Evolutionary conservation across 2,888 invertebrate genomes (phyloP).

Genomic region (Rhodophaea formosa): DNA sequence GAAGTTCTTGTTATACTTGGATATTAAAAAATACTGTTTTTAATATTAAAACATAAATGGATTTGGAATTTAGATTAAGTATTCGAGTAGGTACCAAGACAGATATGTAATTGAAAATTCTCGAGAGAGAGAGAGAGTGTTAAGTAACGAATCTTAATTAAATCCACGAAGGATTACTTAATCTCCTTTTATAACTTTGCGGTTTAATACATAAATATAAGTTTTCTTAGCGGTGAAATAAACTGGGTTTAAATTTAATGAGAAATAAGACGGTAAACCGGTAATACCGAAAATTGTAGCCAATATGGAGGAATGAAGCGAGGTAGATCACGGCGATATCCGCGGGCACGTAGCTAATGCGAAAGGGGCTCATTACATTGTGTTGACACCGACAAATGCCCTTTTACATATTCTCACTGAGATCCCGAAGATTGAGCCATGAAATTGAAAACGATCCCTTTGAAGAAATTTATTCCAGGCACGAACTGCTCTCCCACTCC

Average conservation of each 20-base stretch:
- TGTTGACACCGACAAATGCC: constrained; percentile 80
- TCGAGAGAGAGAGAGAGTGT: background rate
- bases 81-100: too few species aligned
- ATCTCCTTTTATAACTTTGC: constrained; percentile 13
- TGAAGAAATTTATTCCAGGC: constrained; percentile 79
- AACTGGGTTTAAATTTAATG: constrained; percentile 4
- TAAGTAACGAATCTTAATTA: constrained; percentile 6
- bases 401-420: constrained; percentile 78
- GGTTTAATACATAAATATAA: constrained; percentile 7
- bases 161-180: constrained; percentile 5
- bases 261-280: background rate
- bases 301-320: constrained; percentile 32
- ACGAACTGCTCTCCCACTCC: constrained; percentile 76
- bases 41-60: too few species aligned
- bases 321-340: constrained; percentile 39
- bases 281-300: constrained; percentile 31
- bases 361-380: constrained; percentile 74
- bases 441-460: constrained; percentile 81
- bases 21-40: too few species aligned
- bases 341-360: constrained; percentile 67
- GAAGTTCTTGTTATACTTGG: background rate
- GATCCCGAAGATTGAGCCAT: constrained; percentile 80
- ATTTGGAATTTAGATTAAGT: too few species aligned
- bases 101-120: background rate
- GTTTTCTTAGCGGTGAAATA: background rate